These are phyloP conservation scores for Azemiops feae DNA, from an alignment of 2,113 vertebrate species.

Conservation along the genomic window DNA sequence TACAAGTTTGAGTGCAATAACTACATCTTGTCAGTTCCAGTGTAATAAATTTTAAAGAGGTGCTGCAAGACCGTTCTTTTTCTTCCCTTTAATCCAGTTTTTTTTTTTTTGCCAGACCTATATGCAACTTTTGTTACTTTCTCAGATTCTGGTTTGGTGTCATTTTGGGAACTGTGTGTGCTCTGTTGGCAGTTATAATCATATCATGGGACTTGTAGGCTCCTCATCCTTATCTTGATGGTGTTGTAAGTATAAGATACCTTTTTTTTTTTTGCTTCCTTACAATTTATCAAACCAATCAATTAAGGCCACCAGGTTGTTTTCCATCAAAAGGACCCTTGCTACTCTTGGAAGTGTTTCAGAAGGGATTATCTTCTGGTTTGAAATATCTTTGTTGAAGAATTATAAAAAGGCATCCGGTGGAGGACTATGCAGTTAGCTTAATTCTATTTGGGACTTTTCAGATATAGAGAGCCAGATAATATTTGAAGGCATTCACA, in stretches of 20 bases:
- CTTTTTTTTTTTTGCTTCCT: neutral
- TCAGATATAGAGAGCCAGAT: neutral
- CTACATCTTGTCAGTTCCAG: neutral
- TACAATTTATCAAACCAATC: neutral
- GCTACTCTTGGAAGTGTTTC: neutral
- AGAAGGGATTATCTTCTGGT: neutral
- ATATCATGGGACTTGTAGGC: neutral
- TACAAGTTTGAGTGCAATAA: neutral
- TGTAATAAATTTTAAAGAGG: neutral
- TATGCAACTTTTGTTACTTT: neutral
- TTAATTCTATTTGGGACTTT: neutral
- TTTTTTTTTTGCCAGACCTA: neutral
- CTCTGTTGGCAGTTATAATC: neutral
- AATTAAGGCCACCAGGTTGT: neutral
- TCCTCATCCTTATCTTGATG: neutral
- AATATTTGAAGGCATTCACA: neutral
- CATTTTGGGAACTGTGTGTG: neutral
- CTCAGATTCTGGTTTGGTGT: neutral
- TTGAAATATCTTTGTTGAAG: neutral
- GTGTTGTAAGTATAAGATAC: neutral
- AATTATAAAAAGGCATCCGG: neutral
- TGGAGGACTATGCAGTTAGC: neutral
- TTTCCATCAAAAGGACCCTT: neutral
- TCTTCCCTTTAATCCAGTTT: neutral
- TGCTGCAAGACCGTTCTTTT: neutral